phyloP scores from a whole-genome alignment of 2,797 vertebrate species.

The Euphonia xanthogaster region DNA sequence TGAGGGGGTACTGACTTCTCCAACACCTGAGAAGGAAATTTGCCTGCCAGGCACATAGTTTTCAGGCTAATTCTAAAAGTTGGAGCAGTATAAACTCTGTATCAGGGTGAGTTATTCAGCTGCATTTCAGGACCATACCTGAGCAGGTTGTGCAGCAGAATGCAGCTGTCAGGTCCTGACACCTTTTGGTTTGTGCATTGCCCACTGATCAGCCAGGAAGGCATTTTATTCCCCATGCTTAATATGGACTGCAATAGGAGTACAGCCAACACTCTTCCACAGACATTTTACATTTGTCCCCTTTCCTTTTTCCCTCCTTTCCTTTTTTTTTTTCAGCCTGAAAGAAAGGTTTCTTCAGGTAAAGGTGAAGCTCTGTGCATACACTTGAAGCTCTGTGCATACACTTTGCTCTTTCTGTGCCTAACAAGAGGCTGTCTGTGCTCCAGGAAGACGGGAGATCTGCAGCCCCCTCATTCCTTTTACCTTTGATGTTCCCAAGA shows the following conservation, averaged over 20 bases:
- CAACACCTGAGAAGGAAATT: background rate
- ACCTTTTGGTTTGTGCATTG: background rate
- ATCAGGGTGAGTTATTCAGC: background rate
- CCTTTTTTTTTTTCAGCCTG: background rate
- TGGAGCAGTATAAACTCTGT: background rate
- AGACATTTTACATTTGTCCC: background rate
- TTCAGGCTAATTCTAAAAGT: background rate
- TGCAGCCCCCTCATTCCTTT: background rate
- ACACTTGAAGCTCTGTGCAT: background rate
- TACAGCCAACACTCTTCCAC: background rate
- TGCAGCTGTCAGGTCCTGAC: background rate
- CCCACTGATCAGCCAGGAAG: background rate
- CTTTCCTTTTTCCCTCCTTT: too few relatives aligned
- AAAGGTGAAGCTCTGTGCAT: background rate
- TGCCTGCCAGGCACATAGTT: background rate
- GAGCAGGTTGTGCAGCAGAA: background rate
- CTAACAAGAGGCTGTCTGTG: background rate
- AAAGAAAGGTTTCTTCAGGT: background rate
- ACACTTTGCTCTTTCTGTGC: background rate
- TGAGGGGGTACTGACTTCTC: background rate
- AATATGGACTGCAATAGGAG: background rate
- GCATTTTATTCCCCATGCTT: background rate
- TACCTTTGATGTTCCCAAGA: conserved; percentile 48
- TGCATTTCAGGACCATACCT: background rate
- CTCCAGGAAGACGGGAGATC: background rate